Evolutionary conservation across 1,140 invertebrate genomes (phyloP).

Genomic region (Oscheius sp.): DNA sequence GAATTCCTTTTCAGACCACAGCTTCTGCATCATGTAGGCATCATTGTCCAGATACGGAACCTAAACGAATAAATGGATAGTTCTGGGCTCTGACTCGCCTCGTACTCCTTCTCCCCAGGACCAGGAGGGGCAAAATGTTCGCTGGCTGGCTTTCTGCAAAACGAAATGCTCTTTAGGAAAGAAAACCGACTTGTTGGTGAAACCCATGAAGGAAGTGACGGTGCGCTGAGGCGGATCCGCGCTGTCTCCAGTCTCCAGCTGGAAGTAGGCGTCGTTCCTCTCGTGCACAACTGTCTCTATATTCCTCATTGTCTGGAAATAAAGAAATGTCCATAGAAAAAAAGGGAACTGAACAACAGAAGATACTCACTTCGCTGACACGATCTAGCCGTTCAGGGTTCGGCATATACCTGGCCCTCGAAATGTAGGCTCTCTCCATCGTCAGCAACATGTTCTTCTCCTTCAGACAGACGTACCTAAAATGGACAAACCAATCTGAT

Average conservation of each 20-base stretch:
- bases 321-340: conserved; percentile 25
- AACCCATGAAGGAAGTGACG: conserved; percentile 56
- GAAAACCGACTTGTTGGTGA: conserved; percentile 58
- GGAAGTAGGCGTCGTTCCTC: conserved; percentile 82
- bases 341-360: conserved; percentile 16
- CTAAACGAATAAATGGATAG: no score
- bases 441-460: conserved; percentile 94
- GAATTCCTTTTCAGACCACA: conserved; percentile 57
- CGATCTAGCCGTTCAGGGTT: conserved; percentile 92
- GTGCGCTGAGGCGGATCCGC: conserved; percentile 66
- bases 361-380: conserved; percentile 65
- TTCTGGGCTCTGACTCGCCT: no score
- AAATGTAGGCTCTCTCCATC: conserved; percentile 81
- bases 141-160: conserved; percentile 46
- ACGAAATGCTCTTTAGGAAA: conserved; percentile 12
- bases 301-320: conserved; percentile 82
- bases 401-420: conserved; percentile 74
- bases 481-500: conserved; percentile 10
- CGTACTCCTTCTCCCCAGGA: conserved; percentile 52
- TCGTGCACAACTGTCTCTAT: conserved; percentile 85
- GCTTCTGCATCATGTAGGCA: conserved; percentile 58
- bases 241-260: conserved; percentile 80
- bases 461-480: conserved; percentile 85
- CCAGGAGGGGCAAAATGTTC: conserved; percentile 51
- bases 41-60: conserved; percentile 56